Evolutionary conservation across 2,113 vertebrate genomes (phyloP), one percentile per base, ranked within the genome.

Genomic region (Rutilus rutilus): DNA sequence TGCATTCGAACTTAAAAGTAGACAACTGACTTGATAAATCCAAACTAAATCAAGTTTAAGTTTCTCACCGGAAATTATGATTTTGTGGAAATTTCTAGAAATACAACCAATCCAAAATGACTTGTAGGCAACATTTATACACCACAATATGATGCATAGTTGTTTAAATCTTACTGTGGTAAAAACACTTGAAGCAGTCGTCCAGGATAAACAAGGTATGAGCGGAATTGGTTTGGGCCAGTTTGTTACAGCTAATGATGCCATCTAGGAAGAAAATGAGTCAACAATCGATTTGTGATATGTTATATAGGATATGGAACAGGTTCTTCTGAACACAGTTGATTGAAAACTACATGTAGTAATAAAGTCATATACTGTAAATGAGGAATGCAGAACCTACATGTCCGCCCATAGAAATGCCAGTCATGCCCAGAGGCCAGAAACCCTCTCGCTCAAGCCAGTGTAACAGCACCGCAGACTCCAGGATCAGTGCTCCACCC

Each of bases 351-450:
- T n/a, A 17, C 57, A 42, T 23, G 2, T 57, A 36, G 19, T 15
- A 59, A 64, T 10, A 45, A 30, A 76, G 33, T 67, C 15, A 36
- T 2, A 52, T 42, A 25, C 15, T 57, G 25, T 54, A 59, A 67
- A 74, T 5, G 33, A 39, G 19, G 19, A 5, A 5, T 11, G 50
- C 50, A 81, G 33, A 71, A 93, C 96, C 96, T 94, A 99, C 97
- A 84, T 99, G 98, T 94, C 98, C 98, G 89, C 98, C 98, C 98
- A 99, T 99, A 90, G 98, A 99, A 94, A 99, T 99, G 80, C 98
- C 98, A 1, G 98, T 99, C 96, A 99, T 97, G 86, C 97, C 97
- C 39, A 99, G 93, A 0, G 98, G 98, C 93, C 97, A 97, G 92
- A 97, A 99, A 60, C 98, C 98, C 94, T 98, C 97, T 86, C 97